Conservation (phyloP, 2,888 invertebrate genomes). For the Nesidiocoris tenuis region DNA sequence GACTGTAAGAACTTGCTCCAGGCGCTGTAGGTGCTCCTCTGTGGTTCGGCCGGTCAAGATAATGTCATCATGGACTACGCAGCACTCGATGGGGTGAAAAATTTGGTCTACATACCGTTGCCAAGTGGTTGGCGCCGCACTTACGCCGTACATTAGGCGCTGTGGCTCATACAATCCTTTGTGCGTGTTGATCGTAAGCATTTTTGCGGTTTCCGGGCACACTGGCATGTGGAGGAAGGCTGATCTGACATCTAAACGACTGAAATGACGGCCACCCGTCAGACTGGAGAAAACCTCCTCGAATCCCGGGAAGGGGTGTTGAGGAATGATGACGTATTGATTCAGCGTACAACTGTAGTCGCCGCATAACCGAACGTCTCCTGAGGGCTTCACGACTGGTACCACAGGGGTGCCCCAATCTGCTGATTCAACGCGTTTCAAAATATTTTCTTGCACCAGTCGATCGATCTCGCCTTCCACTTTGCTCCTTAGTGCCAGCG, state of each 20-base stretch:
- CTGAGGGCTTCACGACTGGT: constrained; percentile 2
- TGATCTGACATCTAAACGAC: not conserved
- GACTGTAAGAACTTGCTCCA: constrained; percentile 2
- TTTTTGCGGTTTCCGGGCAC: not conserved
- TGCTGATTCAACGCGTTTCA: no score
- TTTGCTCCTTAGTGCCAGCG: no score
- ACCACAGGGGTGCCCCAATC: constrained; percentile 17
- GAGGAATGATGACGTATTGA: not conserved
- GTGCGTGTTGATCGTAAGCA: constrained; percentile 12
- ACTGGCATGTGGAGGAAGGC: not conserved
- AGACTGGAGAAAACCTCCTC: constrained; percentile 10
- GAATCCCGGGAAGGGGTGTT: constrained; percentile 1
- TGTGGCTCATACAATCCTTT: not conserved
- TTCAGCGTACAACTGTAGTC: constrained; percentile 8
- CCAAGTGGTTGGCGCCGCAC: not conserved
- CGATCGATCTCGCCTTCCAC: no score
- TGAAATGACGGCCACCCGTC: not conserved
- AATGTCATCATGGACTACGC: constrained; percentile 8
- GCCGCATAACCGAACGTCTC: constrained; percentile 4
- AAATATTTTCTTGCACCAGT: no score
- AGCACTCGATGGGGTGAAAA: not conserved
- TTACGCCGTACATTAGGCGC: constrained; percentile 12
- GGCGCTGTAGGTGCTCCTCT: constrained; percentile 17
- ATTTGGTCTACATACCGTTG: not conserved
- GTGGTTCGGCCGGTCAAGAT: constrained; percentile 1